Evolutionary conservation across 2,888 invertebrate genomes (phyloP).

Genomic region (Julus scandinavius): DNA sequence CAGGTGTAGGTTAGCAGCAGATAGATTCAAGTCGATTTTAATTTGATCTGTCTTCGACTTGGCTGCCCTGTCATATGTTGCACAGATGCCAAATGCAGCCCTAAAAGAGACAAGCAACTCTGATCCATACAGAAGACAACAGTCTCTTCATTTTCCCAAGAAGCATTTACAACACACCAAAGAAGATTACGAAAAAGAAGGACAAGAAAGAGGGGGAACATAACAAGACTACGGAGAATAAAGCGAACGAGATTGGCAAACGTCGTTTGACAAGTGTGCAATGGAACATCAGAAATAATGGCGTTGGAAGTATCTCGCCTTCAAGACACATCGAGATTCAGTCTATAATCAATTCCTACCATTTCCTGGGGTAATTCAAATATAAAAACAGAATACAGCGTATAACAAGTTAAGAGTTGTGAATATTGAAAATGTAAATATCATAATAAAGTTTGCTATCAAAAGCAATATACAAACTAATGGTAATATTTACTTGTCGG

Average conservation of each 20-base stretch:
- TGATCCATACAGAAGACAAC: conserved; percentile 10
- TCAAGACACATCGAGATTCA: not conserved
- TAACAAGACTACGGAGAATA: conserved; percentile 40
- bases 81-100: conserved; percentile 36
- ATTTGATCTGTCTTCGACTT: conserved; percentile 28
- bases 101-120: conserved; percentile 37
- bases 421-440: too few species aligned
- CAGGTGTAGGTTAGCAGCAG: conserved; percentile 31
- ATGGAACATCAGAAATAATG: conserved; percentile 43
- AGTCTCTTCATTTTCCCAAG: conserved; percentile 11
- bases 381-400: not conserved
- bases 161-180: conserved; percentile 41
- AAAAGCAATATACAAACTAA: too few species aligned
- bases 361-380: not conserved
- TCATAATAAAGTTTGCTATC: too few species aligned
- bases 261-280: conserved; percentile 29
- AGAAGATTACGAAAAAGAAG: conserved; percentile 43
- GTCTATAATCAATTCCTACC: not conserved
- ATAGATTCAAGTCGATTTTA: conserved; percentile 34
- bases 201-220: conserved; percentile 44
- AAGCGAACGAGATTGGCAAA: conserved; percentile 42
- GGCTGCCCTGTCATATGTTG: conserved; percentile 15
- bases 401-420: too few species aligned
- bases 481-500: too few species aligned
- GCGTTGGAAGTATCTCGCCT: conserved; percentile 14